Base-by-base conservation (phyloP, 2,888 invertebrate genomes). In the Cephus spinipes region DNA sequence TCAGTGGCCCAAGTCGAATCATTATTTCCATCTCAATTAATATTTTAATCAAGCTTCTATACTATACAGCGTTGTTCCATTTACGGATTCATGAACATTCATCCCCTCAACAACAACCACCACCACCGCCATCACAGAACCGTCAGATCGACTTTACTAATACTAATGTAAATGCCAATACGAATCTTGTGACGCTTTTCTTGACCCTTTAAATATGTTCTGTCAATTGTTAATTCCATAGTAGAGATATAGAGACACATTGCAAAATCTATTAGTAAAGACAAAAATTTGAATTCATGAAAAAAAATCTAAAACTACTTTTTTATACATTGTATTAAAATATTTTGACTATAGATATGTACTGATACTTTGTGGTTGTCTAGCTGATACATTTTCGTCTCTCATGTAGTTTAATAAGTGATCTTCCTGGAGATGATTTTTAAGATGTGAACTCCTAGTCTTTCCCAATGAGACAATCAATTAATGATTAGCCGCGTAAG, bases 21-120 rank as follows among this genome's bases (percentile, higher is more conserved):
- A 87, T 91, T 91, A 91, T 90, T 91, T 91, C 91, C 91, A 90
- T 90, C 90, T 91, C 91, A 91, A 91, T 91, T 91, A 91, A 91
- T 91, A 90, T 91, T 91, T 91, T 91, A 91, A 91, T 91, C 91
- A 90, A 90, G 90, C 90, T 85, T 83, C 86, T 86, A 34, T 73
- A 69, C 81, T 79, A 77, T 74, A 85, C 87, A 85, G 84, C 87
- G 89, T 89, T 90, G 90, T 90, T 90, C 90, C 88, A 90, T 90
- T 91, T 90, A 90, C 87, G 88, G 88, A 82, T 84, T 82, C 82
- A 81, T 84, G 86, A 86, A 85, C 86, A 85, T 9, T 55, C 55
- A 23, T 23, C 55, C 55, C 23, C 23, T 55, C 55, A 55, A 55
- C 23, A 55, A 55, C 55, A 40, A 40, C 15, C 15, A 40, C 15